A percentile compares a stretch with the other conserved stretches of the same genome.
phyloP scores from a whole-genome alignment of 2,888 invertebrate species.

The Lasioglossum lativentre region DNA sequence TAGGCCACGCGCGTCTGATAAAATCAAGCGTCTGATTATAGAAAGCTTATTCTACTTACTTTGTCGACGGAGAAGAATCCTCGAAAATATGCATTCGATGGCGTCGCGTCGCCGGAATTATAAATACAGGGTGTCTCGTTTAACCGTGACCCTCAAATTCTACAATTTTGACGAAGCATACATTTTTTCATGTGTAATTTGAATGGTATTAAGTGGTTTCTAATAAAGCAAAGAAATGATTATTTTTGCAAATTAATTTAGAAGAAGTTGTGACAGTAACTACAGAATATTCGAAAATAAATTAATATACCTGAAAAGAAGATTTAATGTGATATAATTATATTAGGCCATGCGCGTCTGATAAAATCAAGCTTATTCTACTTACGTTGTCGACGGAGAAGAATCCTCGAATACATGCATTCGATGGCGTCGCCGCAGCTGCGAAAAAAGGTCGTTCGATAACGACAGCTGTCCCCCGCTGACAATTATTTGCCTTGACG shows the following conservation, averaged over 20 bases:
- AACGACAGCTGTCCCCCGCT: constrained; percentile 38
- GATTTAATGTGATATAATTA: background rate
- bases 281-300: background rate
- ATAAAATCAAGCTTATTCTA: background rate
- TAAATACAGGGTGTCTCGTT: too few species aligned
- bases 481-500: constrained; percentile 46
- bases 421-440: background rate
- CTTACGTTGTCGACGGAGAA: background rate
- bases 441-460: constrained; percentile 44
- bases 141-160: too few species aligned
- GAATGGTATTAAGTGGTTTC: background rate
- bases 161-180: too few species aligned
- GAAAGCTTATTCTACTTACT: background rate
- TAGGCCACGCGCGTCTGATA: too few species aligned
- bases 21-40: background rate
- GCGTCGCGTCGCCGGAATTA: too few species aligned
- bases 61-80: background rate
- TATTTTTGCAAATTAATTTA: background rate
- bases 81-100: background rate
- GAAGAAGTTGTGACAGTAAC: background rate
- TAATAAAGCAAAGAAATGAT: background rate
- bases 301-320: background rate
- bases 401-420: background rate
- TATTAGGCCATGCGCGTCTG: background rate
- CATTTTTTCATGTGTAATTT: too few species aligned